These are phyloP conservation scores for Linnaemya vulpina DNA, from an alignment of 2,888 invertebrate genomes.

Conservation along the genomic window DNA sequence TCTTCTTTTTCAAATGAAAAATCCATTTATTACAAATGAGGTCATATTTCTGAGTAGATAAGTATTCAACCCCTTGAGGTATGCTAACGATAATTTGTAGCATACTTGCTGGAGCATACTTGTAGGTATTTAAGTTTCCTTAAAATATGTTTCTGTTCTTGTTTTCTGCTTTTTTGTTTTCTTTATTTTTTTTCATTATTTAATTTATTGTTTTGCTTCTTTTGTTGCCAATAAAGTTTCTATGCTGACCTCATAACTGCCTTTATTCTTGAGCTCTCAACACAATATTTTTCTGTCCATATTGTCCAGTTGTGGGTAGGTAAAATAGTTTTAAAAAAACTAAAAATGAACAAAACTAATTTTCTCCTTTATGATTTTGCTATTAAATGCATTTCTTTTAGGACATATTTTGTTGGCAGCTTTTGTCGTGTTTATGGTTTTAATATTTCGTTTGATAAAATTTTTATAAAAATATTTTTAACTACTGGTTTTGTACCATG, in stretches of 20 bases:
- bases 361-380: conserved; percentile 48
- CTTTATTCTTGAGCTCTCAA: neutral
- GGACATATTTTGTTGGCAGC: too few species aligned
- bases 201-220: conserved; percentile 21
- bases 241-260: conserved; percentile 37
- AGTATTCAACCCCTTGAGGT: conserved; percentile 51
- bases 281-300: neutral
- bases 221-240: conserved; percentile 39
- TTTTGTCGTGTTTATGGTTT: too few species aligned
- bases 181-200: conserved; percentile 3
- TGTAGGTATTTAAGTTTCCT: neutral
- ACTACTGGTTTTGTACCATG: too few species aligned
- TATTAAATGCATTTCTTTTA: conserved; percentile 24
- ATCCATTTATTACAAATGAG: conserved; percentile 31
- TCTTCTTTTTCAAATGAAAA: neutral
- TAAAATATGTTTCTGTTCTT: conserved; percentile 20
- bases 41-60: conserved; percentile 44
- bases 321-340: neutral
- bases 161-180: neutral
- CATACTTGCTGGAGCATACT: conserved; percentile 6
- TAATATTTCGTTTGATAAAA: too few species aligned
- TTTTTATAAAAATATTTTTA: too few species aligned
- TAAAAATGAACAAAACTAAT: conserved; percentile 34
- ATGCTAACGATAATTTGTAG: conserved; percentile 27
- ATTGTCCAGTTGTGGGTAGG: neutral